Conservation (phyloP, 2,113 vertebrate species). For the Meriones unguiculatus region DNA sequence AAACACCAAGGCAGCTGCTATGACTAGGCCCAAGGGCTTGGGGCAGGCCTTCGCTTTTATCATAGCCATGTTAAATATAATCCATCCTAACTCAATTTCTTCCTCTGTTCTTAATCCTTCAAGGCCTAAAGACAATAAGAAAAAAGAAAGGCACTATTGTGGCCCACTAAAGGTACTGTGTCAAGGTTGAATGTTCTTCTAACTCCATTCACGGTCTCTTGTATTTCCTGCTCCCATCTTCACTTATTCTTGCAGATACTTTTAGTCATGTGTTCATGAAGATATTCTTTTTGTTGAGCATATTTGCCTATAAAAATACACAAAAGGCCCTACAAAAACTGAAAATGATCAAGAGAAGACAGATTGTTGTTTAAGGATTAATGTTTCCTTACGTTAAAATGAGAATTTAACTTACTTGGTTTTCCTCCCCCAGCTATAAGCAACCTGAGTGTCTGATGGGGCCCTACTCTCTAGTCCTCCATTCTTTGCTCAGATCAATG, state of each 20-base stretch:
- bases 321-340: not conserved
- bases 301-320: not conserved
- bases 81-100: not conserved
- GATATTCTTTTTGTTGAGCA: not conserved
- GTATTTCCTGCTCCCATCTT: not conserved
- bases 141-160: not conserved
- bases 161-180: not conserved
- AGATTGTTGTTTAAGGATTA: not conserved
- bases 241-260: not conserved
- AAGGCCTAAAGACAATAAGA: not conserved
- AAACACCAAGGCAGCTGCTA: not conserved
- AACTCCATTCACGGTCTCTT: not conserved
- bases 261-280: not conserved
- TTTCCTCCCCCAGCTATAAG: not conserved
- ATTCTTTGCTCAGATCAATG: fast-evolving
- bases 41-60: not conserved
- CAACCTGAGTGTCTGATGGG: not conserved
- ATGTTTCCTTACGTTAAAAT: slow-evolving; percentile 13
- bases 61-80: not conserved
- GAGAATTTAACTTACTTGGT: not conserved
- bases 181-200: not conserved
- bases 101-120: not conserved
- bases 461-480: fast-evolving
- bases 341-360: slow-evolving; percentile 25
- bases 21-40: not conserved